Evolutionary conservation across 2,113 vertebrate genomes (phyloP), one percentile per base, ranked within the genome.

Genomic region (Centropristis striata): DNA sequence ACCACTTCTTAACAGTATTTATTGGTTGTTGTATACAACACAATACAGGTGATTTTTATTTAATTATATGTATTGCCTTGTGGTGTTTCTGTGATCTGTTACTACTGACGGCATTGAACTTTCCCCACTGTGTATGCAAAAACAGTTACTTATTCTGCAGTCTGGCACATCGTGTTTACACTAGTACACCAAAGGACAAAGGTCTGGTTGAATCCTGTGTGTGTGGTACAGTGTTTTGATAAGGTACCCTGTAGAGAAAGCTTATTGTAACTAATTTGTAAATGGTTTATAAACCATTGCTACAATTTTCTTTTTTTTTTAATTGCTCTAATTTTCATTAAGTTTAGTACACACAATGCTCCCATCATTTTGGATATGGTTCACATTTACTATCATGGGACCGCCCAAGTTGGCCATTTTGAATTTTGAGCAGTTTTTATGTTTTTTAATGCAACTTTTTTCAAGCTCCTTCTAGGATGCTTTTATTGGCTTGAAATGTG

Each of bases 131-230:
- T 4, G 1, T 7, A 36, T 8, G 4, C 4, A 36, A 4, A 21
- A 66, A 49, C 32, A 37, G 65, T 41, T 15, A 39, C 44, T 64
- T 23, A 53, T 11, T 13, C 5, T 64, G 27, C 27, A 51, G 36
- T 4, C 28, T 61, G 20, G 1, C 32, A 68, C 23, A 44, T 25
- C 5, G 5, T 80, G n/a, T 75, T 83, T 83, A 11, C 5, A 25
- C 11, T 20, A 15, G 14, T 57, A 37, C 51, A 14, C 28, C 28
- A 51, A 27, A 18, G 51, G 49, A 71, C 16, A 55, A 47, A 28
- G 16, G 21, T 58, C n/a, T 3, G 12, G 1, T 4, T 39, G 6
- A 57, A 57, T 46, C 60, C 25, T 37, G 1, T 47, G 27, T n/a
- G n/a, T n/a, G n/a, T n/a, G n/a, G n/a, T n/a, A n/a, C n/a, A n/a